A percentile compares a stretch with the other conserved stretches of the same genome.
phyloP scores from a whole-genome alignment of 2,113 vertebrate genomes.

The Myodes glareolus region DNA sequence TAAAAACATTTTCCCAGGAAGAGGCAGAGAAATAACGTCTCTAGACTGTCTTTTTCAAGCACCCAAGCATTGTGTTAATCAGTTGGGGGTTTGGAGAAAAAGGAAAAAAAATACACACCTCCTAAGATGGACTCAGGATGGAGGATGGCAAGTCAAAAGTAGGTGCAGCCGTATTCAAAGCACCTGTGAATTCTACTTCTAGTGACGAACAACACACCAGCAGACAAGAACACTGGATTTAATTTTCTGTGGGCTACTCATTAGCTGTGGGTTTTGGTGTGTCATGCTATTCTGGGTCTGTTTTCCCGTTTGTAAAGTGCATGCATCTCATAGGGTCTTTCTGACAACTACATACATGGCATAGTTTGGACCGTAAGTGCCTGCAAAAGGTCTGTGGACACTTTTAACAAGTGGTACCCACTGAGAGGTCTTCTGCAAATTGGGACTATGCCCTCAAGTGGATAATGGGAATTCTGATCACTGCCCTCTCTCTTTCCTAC shows the following conservation, averaged over 20 bases:
- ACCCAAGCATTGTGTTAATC: neutral
- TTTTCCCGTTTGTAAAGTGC: slow-evolving; percentile 34
- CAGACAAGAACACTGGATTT: neutral
- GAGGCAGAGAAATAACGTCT: slow-evolving; percentile 33
- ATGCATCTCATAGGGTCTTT: neutral
- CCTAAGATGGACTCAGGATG: neutral
- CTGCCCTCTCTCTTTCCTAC: neutral
- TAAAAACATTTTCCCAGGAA: slow-evolving; percentile 48
- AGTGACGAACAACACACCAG: neutral
- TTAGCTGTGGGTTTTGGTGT: neutral
- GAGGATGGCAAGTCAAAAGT: neutral
- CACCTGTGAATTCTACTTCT: neutral
- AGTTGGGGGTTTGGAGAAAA: neutral
- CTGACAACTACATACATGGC: slow-evolving; percentile 33
- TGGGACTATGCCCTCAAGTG: neutral
- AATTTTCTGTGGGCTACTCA: neutral
- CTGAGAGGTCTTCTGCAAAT: neutral
- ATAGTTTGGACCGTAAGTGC: neutral
- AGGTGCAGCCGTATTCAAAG: neutral
- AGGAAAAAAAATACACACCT: neutral
- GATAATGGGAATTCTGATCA: neutral
- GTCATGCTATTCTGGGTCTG: neutral
- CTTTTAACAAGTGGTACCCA: neutral
- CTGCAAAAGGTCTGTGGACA: neutral
- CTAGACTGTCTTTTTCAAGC: neutral